These are phyloP conservation scores for Sericinus montela DNA, from an alignment of 2,888 invertebrate genomes.

Conservation along the genomic window DNA sequence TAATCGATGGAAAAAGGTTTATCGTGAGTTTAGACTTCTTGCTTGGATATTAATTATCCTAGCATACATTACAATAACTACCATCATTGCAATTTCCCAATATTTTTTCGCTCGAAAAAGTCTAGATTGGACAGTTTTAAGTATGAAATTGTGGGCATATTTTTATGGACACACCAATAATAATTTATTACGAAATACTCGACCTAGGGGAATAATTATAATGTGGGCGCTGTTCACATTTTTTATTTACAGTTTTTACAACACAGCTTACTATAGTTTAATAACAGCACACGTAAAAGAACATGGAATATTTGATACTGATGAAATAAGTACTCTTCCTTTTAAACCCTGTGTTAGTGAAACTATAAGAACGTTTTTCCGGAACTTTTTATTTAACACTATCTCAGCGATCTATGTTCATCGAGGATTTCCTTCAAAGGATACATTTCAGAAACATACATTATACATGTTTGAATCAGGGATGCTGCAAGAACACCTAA, in stretches of 20 bases:
- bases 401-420: conserved; percentile 35
- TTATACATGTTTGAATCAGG: conserved; percentile 44
- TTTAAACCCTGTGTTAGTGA: conserved; percentile 45
- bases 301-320: conserved; percentile 25
- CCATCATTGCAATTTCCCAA: conserved; percentile 24
- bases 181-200: conserved; percentile 33
- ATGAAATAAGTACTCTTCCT: conserved; percentile 31
- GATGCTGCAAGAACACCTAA: conserved; percentile 34
- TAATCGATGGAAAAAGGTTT: conserved; percentile 44
- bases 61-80: conserved; percentile 28
- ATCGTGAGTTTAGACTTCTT: conserved; percentile 36
- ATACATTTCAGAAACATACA: conserved; percentile 37
- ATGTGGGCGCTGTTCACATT: conserved; percentile 57
- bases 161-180: conserved; percentile 39
- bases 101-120: conserved; percentile 24
- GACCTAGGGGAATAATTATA: conserved; percentile 37
- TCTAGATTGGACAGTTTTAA: conserved; percentile 27
- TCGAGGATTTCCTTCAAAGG: conserved; percentile 41
- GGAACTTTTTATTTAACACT: conserved; percentile 32
- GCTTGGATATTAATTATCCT: conserved; percentile 46
- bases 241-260: conserved; percentile 51
- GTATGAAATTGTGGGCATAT: conserved; percentile 44
- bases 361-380: conserved; percentile 34
- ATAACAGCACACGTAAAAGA: conserved; percentile 38
- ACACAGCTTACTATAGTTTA: conserved; percentile 46